Conservation (phyloP, 1,140 invertebrate genomes). For the Drosophila paulistorum region DNA sequence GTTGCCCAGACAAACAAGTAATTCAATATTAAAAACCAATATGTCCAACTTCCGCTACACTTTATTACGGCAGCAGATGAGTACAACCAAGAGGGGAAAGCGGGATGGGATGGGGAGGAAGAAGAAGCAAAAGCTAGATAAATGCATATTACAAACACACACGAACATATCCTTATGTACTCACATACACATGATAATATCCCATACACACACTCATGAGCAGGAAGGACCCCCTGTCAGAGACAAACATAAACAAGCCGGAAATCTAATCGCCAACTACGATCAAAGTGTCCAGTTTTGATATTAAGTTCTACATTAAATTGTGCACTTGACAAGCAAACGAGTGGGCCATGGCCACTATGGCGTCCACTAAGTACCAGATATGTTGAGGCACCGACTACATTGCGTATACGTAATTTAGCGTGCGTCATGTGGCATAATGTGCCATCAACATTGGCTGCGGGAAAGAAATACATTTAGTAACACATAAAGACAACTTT, state of each 20-base stretch:
- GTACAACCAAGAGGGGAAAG: not conserved
- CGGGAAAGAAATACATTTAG: constrained; percentile 53
- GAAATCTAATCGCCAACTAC: constrained; percentile 67
- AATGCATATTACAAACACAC: constrained; percentile 47
- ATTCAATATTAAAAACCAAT: constrained; percentile 81
- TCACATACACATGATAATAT: constrained; percentile 45
- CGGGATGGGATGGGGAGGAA: not conserved
- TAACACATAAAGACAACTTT: constrained; percentile 71
- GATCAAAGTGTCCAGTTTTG: constrained; percentile 71
- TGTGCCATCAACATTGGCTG: constrained; percentile 69
- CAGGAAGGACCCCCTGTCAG: constrained; percentile 19
- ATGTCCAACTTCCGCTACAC: constrained; percentile 65
- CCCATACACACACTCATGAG: constrained; percentile 4
- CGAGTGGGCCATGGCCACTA: constrained; percentile 29
- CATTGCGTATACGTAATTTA: constrained; percentile 69
- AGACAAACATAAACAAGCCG: constrained; percentile 38
- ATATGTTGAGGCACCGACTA: constrained; percentile 25
- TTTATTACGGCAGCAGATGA: constrained; percentile 34
- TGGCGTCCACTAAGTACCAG: constrained; percentile 48
- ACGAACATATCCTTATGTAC: not conserved
- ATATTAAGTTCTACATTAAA: constrained; percentile 61
- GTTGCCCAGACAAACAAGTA: constrained; percentile 60
- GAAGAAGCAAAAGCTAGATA: constrained; percentile 44
- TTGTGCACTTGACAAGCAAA: constrained; percentile 52
- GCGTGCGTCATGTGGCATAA: constrained; percentile 74